Evolutionary conservation across 2,113 vertebrate genomes (phyloP).

Genomic region (Epinephelus cyanopodus): DNA sequence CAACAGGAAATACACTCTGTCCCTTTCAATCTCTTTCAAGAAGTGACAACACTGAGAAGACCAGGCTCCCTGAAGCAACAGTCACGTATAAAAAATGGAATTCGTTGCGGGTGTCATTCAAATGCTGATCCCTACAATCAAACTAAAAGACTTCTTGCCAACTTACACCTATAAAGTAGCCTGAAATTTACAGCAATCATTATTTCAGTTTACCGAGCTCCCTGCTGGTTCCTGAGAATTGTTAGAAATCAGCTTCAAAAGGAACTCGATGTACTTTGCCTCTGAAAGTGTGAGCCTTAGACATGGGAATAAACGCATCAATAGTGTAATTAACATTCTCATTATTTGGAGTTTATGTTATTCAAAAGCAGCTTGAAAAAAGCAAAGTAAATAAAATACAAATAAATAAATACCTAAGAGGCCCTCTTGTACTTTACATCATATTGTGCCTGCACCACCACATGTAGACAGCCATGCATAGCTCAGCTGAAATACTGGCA

Average conservation of each 20-base stretch:
- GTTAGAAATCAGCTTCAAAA: constrained; percentile 21
- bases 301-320: neutral
- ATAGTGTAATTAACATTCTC: constrained; percentile 12
- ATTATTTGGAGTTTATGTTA: constrained; percentile 12
- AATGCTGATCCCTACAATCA: constrained; percentile 45
- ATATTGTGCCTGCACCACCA: neutral
- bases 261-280: neutral
- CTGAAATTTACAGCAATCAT: constrained; percentile 22
- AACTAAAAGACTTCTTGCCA: neutral
- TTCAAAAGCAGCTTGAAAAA: constrained; percentile 10
- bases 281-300: neutral
- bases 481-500: constrained; percentile 56
- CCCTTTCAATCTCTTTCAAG: constrained; percentile 68
- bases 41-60: constrained; percentile 54
- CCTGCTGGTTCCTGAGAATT: constrained; percentile 18
- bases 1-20: constrained; percentile 77
- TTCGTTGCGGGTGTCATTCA: constrained; percentile 31
- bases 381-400: neutral
- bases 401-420: neutral
- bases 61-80: constrained; percentile 11
- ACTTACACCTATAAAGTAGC: constrained; percentile 19
- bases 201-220: constrained; percentile 16
- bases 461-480: constrained; percentile 29
- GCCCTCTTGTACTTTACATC: neutral
- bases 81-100: constrained; percentile 1